These are phyloP conservation scores for Nipponacmea schrenckii DNA, from an alignment of 2,888 invertebrate species.

Conservation along the genomic window DNA sequence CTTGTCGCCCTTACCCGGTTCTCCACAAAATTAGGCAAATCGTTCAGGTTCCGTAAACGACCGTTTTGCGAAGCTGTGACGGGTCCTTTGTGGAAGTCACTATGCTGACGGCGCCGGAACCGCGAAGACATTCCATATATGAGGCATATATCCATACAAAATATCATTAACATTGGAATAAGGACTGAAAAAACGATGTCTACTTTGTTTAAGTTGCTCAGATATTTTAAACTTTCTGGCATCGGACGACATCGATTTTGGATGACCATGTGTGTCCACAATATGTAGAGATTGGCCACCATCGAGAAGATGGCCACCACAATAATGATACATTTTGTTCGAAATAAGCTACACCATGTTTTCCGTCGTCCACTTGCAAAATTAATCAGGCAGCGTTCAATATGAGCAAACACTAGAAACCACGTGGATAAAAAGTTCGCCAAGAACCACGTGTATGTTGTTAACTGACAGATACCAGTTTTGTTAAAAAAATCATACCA, in stretches of 20 bases:
- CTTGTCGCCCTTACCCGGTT: constrained; percentile 18
- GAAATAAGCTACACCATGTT: constrained; percentile 35
- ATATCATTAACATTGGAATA: constrained; percentile 36
- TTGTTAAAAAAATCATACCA: constrained; percentile 30
- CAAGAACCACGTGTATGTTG: constrained; percentile 27
- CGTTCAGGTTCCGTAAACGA: constrained; percentile 1
- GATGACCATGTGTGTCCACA: constrained; percentile 34
- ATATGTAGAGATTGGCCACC: constrained; percentile 34
- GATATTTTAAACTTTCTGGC: constrained; percentile 43
- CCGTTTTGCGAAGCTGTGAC: not conserved
- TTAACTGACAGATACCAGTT: constrained; percentile 36
- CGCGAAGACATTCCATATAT: constrained; percentile 4
- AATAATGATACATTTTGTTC: constrained; percentile 39
- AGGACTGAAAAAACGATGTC: constrained; percentile 47
- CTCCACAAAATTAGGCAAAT: constrained; percentile 26
- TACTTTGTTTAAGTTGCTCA: constrained; percentile 44
- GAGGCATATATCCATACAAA: constrained; percentile 26
- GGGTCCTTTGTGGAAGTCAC: constrained; percentile 3
- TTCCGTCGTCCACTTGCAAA: constrained; percentile 26
- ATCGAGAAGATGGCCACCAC: constrained; percentile 32
- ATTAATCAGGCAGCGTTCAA: constrained; percentile 28
- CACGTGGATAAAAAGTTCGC: constrained; percentile 33
- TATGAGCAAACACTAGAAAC: constrained; percentile 35
- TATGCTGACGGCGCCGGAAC: not conserved
- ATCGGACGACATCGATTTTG: constrained; percentile 40